Evolutionary conservation across 1,140 invertebrate species (phyloP).

Genomic region (Gyrodactylus salaris): DNA sequence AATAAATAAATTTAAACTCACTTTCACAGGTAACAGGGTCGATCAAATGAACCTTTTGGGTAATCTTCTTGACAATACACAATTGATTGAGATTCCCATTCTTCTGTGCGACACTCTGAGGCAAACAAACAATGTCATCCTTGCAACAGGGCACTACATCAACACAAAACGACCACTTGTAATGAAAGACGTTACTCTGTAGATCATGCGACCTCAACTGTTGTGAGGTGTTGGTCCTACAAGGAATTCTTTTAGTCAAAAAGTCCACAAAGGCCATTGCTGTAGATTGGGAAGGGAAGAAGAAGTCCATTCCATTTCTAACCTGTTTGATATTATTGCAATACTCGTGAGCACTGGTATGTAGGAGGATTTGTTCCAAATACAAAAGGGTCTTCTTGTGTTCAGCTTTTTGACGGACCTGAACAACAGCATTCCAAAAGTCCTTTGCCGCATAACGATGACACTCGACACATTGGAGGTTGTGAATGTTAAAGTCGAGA

Average conservation of each 20-base stretch:
- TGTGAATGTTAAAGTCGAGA: constrained; percentile 55
- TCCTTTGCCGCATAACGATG: constrained; percentile 80
- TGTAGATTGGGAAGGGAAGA: constrained; percentile 48
- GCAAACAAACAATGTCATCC: constrained; percentile 62
- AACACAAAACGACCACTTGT: constrained; percentile 45
- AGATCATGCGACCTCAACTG: constrained; percentile 86
- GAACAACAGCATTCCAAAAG: constrained; percentile 60
- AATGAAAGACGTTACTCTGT: constrained; percentile 78
- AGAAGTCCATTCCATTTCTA: constrained; percentile 76
- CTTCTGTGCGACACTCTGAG: constrained; percentile 46
- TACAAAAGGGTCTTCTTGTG: constrained; percentile 97
- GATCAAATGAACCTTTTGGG: constrained; percentile 56
- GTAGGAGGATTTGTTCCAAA: constrained; percentile 77
- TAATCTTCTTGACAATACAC: constrained; percentile 53
- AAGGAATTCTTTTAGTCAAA: constrained; percentile 21
- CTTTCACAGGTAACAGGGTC: constrained; percentile 53
- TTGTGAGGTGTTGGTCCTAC: constrained; percentile 50
- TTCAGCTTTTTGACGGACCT: constrained; percentile 26
- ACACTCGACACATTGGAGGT: constrained; percentile 89
- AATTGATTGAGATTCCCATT: constrained; percentile 63
- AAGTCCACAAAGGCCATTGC: constrained; percentile 87
- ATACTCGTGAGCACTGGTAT: constrained; percentile 57
- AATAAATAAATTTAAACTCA: not conserved
- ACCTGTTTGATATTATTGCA: constrained; percentile 66
- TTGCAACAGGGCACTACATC: constrained; percentile 87